Evolutionary conservation across 2,113 vertebrate species (phyloP), one percentile per base, ranked within the genome.

Genomic region (Mormoops blainvillei): DNA sequence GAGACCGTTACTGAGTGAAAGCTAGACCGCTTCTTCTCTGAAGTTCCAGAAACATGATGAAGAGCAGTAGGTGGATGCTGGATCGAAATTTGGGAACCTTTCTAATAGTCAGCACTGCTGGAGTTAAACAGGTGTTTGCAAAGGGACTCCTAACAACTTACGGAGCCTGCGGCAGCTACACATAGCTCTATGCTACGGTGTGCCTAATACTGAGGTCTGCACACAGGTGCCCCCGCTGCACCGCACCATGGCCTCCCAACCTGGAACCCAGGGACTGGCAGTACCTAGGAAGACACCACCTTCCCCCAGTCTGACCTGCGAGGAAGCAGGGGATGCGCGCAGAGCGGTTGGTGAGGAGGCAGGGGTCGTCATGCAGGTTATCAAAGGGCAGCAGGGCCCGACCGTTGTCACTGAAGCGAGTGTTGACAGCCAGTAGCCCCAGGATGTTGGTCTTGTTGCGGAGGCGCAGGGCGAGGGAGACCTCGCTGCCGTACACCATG

Each of bases 401-500:
- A 5, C 99, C 98, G 0, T 91, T 70, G n/a, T 99, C 99, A 0
- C 91, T 98, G 98, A 99, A 98, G 8, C 73, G 97, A 4, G 26
- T 83, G 98, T 99, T 99, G 16, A 99, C 85, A 0, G 98, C 98
- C 98, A 99, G 98, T 6, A 99, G 97, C 58, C 99, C 99, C 7
- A 98, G 94, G 11, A 45, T 94, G 58, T 96, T 98, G 50, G 98
- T 98, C 1, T 0, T 68, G 92, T 99, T 98, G n/a, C 99, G 98
- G 61, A 99, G 98, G 0, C 70, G 80, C 2, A 1, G 18, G 13
- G 99, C 98, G 19, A 99, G 86, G 3, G 91, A 0, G 7, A 36
- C 74, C 26, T 99, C 98, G 4, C 99, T 99, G 92, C 99, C 99
- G 0, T 99, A 99, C 24, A 99, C 99, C 97, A 98, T 97, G 18